Percentiles rank a stretch among this genome's conserved stretches.
phyloP scores from a whole-genome alignment of 1,140 invertebrate genomes.

The Tigriopus japonicus region DNA sequence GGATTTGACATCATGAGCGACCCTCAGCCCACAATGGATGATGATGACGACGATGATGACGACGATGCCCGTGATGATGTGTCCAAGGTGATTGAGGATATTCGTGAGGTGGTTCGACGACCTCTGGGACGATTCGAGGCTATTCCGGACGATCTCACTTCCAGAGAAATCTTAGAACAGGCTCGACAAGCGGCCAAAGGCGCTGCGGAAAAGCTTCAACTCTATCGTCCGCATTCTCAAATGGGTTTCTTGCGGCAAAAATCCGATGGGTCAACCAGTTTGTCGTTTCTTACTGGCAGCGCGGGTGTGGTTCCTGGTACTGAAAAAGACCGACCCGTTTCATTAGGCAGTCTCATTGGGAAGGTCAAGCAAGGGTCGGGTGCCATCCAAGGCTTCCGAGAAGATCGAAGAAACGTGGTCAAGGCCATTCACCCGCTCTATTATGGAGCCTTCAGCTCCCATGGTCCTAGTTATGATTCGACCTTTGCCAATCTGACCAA shows the following conservation, averaged over 20 bases:
- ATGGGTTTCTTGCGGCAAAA: slow-evolving; percentile 61
- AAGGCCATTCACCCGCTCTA: slow-evolving; percentile 70
- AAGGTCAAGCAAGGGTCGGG: slow-evolving; percentile 60
- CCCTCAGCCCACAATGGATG: slow-evolving; percentile 32
- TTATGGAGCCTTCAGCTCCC: slow-evolving; percentile 85
- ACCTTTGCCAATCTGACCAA: slow-evolving; percentile 82
- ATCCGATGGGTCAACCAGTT: slow-evolving; percentile 62
- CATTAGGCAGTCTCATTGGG: slow-evolving; percentile 54
- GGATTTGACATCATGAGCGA: slow-evolving; percentile 51
- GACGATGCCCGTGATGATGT: slow-evolving; percentile 20
- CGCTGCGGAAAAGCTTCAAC: slow-evolving; percentile 40
- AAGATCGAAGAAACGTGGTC: slow-evolving; percentile 67
- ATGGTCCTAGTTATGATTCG: slow-evolving; percentile 84
- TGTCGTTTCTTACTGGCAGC: slow-evolving; percentile 66
- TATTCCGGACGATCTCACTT: slow-evolving; percentile 52
- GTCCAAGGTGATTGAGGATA: slow-evolving; percentile 11
- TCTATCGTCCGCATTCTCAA: slow-evolving; percentile 35
- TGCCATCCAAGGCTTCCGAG: slow-evolving; percentile 46
- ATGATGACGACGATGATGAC: slow-evolving; percentile 28
- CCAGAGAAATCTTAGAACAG: slow-evolving; percentile 57
- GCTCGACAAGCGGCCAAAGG: slow-evolving; percentile 41
- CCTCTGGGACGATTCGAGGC: slow-evolving; percentile 38
- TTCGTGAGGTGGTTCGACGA: background rate
- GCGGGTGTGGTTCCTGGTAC: slow-evolving; percentile 39
- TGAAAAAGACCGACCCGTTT: slow-evolving; percentile 50